These are phyloP conservation scores for Helogale parvula DNA, from an alignment of 2,113 vertebrate genomes.

Conservation along the genomic window DNA sequence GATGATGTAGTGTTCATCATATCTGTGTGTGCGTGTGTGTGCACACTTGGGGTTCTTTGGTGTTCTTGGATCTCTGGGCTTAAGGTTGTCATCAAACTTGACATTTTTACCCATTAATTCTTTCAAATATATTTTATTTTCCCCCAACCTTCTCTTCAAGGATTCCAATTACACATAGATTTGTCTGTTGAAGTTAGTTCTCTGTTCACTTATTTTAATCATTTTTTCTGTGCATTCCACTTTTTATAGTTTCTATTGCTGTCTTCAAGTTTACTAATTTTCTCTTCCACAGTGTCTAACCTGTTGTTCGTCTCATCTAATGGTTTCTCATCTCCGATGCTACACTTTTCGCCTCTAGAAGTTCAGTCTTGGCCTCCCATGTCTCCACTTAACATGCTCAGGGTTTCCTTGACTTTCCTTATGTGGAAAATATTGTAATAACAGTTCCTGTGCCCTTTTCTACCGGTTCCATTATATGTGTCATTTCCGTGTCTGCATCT, in stretches of 20 bases:
- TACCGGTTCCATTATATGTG: background rate
- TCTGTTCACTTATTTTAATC: background rate
- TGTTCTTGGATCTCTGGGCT: background rate
- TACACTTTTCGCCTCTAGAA: background rate
- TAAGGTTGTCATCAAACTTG: background rate
- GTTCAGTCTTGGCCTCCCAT: background rate
- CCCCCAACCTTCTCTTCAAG: background rate
- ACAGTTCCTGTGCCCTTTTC: background rate
- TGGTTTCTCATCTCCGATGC: background rate
- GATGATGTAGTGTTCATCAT: background rate
- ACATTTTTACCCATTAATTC: background rate
- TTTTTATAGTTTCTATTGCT: background rate
- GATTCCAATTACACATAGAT: background rate
- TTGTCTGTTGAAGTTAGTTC: background rate
- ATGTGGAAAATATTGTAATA: background rate
- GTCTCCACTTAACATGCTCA: background rate
- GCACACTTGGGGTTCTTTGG: background rate
- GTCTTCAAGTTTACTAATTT: background rate
- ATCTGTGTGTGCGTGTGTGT: background rate
- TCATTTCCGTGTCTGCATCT: background rate
- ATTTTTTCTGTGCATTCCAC: background rate
- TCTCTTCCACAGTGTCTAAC: background rate
- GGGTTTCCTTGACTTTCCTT: background rate
- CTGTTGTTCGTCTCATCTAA: no score
- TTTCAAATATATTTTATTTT: background rate